Percentiles rank a stretch among this genome's conserved stretches.
Conservation (phyloP, 1,140 invertebrate genomes). For the Polyergus mexicanus region DNA sequence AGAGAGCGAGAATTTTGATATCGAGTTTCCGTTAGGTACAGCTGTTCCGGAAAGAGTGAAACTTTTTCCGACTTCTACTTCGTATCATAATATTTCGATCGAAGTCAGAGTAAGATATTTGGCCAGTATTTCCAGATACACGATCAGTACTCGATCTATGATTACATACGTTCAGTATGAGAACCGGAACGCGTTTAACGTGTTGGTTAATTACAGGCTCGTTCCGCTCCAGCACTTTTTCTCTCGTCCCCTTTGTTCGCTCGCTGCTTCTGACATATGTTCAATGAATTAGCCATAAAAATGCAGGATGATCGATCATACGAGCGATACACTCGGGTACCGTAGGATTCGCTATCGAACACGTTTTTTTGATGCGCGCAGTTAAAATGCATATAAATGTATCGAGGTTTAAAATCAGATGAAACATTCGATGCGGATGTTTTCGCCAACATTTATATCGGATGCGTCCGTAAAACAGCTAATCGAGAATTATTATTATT, state of each 20-base stretch:
- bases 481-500: constrained; percentile 18
- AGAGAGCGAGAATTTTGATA: constrained; percentile 39
- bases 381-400: constrained; percentile 19
- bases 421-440: constrained; percentile 9
- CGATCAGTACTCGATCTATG: neutral
- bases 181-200: neutral
- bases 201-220: neutral
- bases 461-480: neutral
- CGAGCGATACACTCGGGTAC: constrained; percentile 32
- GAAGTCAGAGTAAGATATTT: constrained; percentile 14
- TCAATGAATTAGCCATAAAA: constrained; percentile 46
- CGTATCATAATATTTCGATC: constrained; percentile 15
- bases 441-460: constrained; percentile 8
- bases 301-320: constrained; percentile 54
- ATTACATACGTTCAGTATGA: neutral
- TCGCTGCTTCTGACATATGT: constrained; percentile 34
- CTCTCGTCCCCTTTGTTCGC: neutral
- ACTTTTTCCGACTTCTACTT: constrained; percentile 34
- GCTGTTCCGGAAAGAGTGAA: constrained; percentile 33
- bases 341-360: neutral
- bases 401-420: constrained; percentile 48
- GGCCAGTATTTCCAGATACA: constrained; percentile 8
- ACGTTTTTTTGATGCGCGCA: constrained; percentile 20
- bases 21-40: constrained; percentile 50
- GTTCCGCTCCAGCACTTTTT: neutral